Evolutionary conservation across 2,113 vertebrate genomes (phyloP).

Genomic region (Serilophus lunatus): DNA sequence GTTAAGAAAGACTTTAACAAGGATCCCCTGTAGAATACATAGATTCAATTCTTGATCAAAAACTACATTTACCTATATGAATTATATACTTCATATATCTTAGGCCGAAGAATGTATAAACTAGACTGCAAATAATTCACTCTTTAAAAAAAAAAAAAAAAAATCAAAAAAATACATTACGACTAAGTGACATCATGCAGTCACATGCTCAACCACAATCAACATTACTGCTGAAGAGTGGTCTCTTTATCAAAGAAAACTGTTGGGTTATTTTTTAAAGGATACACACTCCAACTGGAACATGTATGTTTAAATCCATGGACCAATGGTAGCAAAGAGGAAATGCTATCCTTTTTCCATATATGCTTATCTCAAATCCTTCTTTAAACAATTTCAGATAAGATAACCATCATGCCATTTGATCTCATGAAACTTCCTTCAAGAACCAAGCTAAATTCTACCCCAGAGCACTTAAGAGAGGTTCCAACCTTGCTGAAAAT

Average conservation of each 20-base stretch:
- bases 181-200: background rate
- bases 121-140: background rate
- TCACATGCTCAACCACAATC: background rate
- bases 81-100: background rate
- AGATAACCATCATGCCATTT: background rate
- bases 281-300: background rate
- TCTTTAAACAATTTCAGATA: background rate
- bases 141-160: background rate
- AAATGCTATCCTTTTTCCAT: background rate
- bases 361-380: background rate
- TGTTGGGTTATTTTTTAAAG: background rate
- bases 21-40: background rate
- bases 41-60: background rate
- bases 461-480: background rate
- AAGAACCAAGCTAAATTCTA: background rate
- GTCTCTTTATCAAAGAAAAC: background rate
- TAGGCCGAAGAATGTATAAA: background rate
- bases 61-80: background rate
- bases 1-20: background rate
- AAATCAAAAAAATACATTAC: background rate
- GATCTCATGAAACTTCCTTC: background rate
- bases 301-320: background rate
- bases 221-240: background rate
- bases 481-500: background rate
- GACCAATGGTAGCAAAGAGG: background rate